Base-by-base conservation (phyloP, 2,113 vertebrate genomes). In the Oncorhynchus kisutch region DNA sequence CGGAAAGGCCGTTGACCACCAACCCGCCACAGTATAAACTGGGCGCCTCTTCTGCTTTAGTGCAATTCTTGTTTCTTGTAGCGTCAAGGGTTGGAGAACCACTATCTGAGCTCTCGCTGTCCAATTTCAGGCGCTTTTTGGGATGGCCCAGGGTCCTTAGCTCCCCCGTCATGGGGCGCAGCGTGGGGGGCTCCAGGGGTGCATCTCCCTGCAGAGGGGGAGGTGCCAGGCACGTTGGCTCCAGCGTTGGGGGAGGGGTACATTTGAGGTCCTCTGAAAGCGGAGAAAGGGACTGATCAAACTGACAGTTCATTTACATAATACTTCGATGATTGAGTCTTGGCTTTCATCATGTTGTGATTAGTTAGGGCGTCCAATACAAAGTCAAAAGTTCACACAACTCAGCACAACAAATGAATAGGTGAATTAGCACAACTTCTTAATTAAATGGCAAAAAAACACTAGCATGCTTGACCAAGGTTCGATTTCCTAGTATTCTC, bases 91-190 rank as follows among this genome's bases (percentile, higher is more conserved):
- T 87, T 81, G 1, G 70, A 5, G 71, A 87, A 69, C 82, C 83
- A 85, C 87, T 85, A 70, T 93, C 92, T 0, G 89, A 89, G 64
- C 92, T 87, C 75, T 95, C 95, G 45, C 84, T 78, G 75, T 94
- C 94, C 1, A 90, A 84, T 87, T 92, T 92, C 77, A 93, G 88
- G 80, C 90, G 94, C 87, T 96, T 97, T 82, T 91, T 91, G 80
- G 90, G 86, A 82, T 92, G 93, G 74, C 82, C 86, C 79, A 90
- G 82, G 72, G 92, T 78, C 84, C 88, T 93, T 81, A 88, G 93
- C 49, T 97, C 95, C 7, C 95, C 91, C 20, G 82, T 95, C 89
- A 99, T 96, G 68, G 97, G 97, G 85, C 95, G 95, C 85, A 99
- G 94, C 0, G 89, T 98, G 1, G 97, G 97, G 68, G 97, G 97